Evolutionary conservation across 2,113 vertebrate species (phyloP).

Genomic region (Amazona vittata): DNA sequence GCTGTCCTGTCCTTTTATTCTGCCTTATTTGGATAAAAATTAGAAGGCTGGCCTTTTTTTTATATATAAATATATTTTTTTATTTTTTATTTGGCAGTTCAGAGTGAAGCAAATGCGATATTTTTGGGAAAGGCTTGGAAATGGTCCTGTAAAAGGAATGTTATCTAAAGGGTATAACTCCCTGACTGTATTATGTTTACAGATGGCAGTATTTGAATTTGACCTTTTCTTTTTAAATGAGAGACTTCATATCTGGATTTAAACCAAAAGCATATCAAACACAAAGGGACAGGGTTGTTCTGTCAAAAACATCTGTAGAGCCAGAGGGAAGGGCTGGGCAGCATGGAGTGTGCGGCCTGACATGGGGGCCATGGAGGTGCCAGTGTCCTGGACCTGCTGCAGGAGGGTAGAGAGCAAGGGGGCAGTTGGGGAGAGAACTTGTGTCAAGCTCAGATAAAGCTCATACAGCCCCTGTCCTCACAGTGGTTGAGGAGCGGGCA

Average conservation of each 20-base stretch:
- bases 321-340: not conserved
- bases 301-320: not conserved
- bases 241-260: not conserved
- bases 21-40: conserved; percentile 3
- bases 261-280: not conserved
- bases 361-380: not conserved
- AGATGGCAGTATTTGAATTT: not conserved
- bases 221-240: not conserved
- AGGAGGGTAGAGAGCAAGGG: not conserved
- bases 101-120: not conserved
- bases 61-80: not conserved
- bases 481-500: not conserved
- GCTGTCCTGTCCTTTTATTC: not conserved
- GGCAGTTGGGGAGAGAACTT: not conserved
- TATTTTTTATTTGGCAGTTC: not conserved
- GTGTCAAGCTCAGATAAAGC: not conserved
- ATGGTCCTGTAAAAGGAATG: not conserved
- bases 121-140: not conserved
- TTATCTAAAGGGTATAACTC: not conserved
- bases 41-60: not conserved
- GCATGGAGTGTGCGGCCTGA: not conserved
- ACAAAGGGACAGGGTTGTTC: not conserved
- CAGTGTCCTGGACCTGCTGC: not conserved
- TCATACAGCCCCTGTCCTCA: not conserved
- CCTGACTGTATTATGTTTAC: not conserved